Conservation (phyloP, 2,888 invertebrate genomes). For the Cerceris ruficornis region DNA sequence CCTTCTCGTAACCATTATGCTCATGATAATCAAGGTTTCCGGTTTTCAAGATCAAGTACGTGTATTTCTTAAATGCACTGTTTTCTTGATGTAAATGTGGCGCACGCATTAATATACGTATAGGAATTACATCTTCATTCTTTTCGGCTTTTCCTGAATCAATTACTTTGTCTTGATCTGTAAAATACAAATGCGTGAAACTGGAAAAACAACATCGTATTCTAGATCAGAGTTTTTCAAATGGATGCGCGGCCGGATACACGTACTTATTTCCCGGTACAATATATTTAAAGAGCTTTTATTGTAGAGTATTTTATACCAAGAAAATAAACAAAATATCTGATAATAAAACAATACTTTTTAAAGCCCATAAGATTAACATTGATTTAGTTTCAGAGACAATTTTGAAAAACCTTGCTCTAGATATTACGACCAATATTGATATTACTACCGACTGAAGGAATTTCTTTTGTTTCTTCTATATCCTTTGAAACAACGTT, state of each 20-base stretch:
- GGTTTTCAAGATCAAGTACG: slow-evolving; percentile 72
- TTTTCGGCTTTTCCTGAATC: background rate
- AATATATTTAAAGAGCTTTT: too few relatives aligned
- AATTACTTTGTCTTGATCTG: background rate
- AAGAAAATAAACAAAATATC: too few relatives aligned
- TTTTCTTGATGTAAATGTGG: slow-evolving; percentile 73
- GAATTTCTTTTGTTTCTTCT: background rate
- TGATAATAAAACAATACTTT: background rate
- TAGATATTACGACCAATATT: background rate
- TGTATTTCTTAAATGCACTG: slow-evolving; percentile 65
- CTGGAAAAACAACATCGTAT: too few relatives aligned
- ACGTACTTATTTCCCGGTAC: background rate
- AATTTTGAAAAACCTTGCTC: slow-evolving; percentile 1
- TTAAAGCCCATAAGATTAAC: background rate
- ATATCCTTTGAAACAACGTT: background rate
- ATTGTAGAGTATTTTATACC: too few relatives aligned
- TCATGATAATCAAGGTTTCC: slow-evolving; percentile 70
- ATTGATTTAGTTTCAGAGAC: background rate
- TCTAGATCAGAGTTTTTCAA: too few relatives aligned
- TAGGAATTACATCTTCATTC: slow-evolving; percentile 54
- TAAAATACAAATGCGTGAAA: background rate
- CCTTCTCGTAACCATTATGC: slow-evolving; percentile 62
- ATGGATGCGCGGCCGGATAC: background rate
- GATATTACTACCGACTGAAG: slow-evolving; percentile 5
- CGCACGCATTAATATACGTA: slow-evolving; percentile 76